phyloP scores from a whole-genome alignment of 2,888 invertebrate genomes.

The Ganaspis brasiliensis region DNA sequence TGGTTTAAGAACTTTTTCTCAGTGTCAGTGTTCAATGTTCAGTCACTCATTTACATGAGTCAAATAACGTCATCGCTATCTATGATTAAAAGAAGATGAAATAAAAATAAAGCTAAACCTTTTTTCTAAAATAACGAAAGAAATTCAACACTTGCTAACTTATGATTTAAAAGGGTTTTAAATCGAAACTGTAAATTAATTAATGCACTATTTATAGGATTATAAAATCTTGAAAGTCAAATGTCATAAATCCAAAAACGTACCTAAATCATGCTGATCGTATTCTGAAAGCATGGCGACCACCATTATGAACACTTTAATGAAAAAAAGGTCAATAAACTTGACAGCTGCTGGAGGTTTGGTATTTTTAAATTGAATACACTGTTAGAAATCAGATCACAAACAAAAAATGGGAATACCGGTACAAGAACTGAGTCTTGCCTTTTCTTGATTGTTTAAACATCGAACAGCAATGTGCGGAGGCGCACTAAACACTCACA shows the following conservation, averaged over 20 bases:
- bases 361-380: conserved; percentile 3
- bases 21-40: no score
- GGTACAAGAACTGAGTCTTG: background rate
- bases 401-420: conserved; percentile 12
- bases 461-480: conserved; percentile 30
- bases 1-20: no score
- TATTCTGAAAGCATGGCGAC: conserved; percentile 75
- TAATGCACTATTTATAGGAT: background rate
- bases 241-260: conserved; percentile 35
- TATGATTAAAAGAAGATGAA: no score
- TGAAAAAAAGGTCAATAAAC: background rate
- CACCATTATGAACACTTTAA: conserved; percentile 68
- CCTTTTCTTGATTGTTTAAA: conserved; percentile 9
- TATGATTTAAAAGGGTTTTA: no score
- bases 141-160: no score
- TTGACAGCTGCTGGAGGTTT: background rate
- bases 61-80: no score
- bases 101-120: no score
- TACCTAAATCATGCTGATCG: conserved; percentile 74
- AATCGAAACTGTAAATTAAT: no score
- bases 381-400: background rate
- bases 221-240: background rate
- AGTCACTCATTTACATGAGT: no score
- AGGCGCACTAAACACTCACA: conserved; percentile 34
- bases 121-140: no score